phyloP scores from a whole-genome alignment of 1,140 invertebrate genomes.

The Microplitis mediator region DNA sequence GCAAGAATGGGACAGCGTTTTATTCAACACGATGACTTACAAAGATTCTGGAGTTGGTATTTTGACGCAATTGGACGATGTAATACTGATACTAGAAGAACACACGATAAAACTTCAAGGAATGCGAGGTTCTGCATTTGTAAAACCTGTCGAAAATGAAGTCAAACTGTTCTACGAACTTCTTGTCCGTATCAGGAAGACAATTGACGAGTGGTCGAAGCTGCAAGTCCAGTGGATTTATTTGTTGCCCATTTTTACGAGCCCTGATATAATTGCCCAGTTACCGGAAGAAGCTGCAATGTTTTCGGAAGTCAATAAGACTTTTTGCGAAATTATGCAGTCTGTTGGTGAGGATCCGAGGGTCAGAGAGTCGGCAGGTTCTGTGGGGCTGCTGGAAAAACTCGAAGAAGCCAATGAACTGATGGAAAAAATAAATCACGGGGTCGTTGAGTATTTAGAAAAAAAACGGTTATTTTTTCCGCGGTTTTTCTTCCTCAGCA shows the following conservation, averaged over 20 bases:
- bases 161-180: constrained; percentile 83
- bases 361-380: constrained; percentile 76
- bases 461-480: constrained; percentile 91
- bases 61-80: constrained; percentile 81
- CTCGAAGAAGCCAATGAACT: constrained; percentile 75
- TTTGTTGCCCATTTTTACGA: constrained; percentile 90
- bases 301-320: constrained; percentile 77
- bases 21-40: constrained; percentile 74
- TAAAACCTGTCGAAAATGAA: constrained; percentile 85
- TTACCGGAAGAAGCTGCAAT: constrained; percentile 88
- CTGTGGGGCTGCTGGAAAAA: constrained; percentile 74
- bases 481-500: constrained; percentile 93
- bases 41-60: constrained; percentile 83
- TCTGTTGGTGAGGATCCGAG: constrained; percentile 73
- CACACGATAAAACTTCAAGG: constrained; percentile 87
- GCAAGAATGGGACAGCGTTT: constrained; percentile 80
- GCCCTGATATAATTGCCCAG: constrained; percentile 90
- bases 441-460: constrained; percentile 89
- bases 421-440: constrained; percentile 83
- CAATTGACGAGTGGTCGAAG: constrained; percentile 87
- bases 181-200: constrained; percentile 76
- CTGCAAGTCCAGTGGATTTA: constrained; percentile 91
- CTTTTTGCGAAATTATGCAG: constrained; percentile 82
- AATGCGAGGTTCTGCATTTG: constrained; percentile 90
- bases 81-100: constrained; percentile 85